Evolutionary conservation across 2,888 invertebrate species (phyloP), one percentile per base, ranked within the genome.

Genomic region (Megaustenia siamemsis): DNA sequence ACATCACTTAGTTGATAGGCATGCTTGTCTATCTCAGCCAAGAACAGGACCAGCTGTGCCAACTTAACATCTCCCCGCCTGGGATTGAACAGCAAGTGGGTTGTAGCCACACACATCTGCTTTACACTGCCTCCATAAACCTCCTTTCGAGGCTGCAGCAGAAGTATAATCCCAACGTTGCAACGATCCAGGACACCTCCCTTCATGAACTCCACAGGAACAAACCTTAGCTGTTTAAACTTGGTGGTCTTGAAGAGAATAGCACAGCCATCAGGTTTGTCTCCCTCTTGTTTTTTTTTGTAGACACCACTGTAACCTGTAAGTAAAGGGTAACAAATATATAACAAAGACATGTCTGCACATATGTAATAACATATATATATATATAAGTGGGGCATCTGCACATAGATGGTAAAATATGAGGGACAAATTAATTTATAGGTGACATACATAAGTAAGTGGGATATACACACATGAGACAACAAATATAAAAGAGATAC

Each of bases 61-160:
- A 99, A 95, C 89, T 98, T 96, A 0, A 99, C 96, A 93, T 99
- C 99, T 35, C 97, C 96, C 63, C 99, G 95, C 89, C 95, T 96
- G 0, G 97, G 98, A 95, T 99, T 99, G 94, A 97, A 99, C 18
- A 99, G 95, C 73, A 99, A 95, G 94, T 99, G 99, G 0, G 99
- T 99, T 21, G 98, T 99, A 5, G 97, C 97, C 0, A 99, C 96
- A 79, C 97, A 95, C 66, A 98, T 71, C 76, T 85, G 82, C 45
- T 79, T 71, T 3, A 63, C 82, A 5, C 71, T 78, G 28, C 86
- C 81, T 21, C 53, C 38, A 32, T 86, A 84, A 45, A 82, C 49
- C 6, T 82, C 32, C 10, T 49, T 38, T 21, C 84, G 71, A 8
- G 90, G 90, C 82, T 86, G 94, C 84, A 99, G 95, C 93, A 97